These are phyloP conservation scores for Copidosoma floridanum DNA, from an alignment of 1,140 invertebrate species.

Conservation along the genomic window DNA sequence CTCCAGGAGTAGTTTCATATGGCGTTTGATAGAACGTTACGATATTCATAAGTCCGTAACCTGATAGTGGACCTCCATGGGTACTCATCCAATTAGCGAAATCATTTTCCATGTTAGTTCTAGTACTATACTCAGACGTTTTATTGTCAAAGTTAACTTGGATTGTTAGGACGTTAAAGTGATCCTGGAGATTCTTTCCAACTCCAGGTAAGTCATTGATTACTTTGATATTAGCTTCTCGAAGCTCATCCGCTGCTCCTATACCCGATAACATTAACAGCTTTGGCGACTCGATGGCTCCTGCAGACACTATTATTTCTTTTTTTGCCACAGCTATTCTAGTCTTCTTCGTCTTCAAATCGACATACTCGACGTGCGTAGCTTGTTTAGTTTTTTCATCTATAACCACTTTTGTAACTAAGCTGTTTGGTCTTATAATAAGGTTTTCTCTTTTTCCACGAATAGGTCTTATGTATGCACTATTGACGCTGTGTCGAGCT, in stretches of 20 bases:
- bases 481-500: slow-evolving; percentile 65
- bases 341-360: slow-evolving; percentile 35
- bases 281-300: slow-evolving; percentile 71
- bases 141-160: too few species aligned
- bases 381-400: slow-evolving; percentile 43
- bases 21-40: background rate
- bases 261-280: slow-evolving; percentile 70
- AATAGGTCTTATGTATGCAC: slow-evolving; percentile 68
- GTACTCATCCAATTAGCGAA: background rate
- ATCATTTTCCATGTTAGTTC: background rate
- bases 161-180: slow-evolving; percentile 35
- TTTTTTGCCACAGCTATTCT: slow-evolving; percentile 36
- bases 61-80: background rate
- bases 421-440: slow-evolving; percentile 64
- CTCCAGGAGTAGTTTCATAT: background rate
- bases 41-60: background rate
- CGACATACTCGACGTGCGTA: slow-evolving; percentile 19
- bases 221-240: slow-evolving; percentile 46
- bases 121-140: too few species aligned
- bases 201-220: slow-evolving; percentile 56
- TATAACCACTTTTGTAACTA: slow-evolving; percentile 61
- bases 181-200: slow-evolving; percentile 61
- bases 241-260: slow-evolving; percentile 61
- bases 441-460: slow-evolving; percentile 67
- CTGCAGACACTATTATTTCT: slow-evolving; percentile 70